Conservation (phyloP, 2,797 vertebrate species). For the Rhinophrynus dorsalis region DNA sequence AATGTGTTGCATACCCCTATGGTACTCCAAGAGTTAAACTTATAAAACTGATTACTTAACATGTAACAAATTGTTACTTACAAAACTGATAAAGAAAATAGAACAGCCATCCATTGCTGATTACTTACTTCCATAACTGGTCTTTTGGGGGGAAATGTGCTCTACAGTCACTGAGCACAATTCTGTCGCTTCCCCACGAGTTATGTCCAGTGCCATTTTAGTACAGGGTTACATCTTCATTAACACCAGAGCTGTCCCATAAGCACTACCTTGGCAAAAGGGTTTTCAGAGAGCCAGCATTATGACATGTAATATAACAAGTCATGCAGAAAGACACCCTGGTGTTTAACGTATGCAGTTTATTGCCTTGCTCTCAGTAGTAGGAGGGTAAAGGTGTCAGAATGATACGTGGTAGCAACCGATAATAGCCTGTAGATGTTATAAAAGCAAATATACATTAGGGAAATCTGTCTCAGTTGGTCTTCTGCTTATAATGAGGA, state of each 20-base stretch:
- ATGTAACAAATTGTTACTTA: neutral
- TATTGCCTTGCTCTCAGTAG: neutral
- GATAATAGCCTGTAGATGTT: neutral
- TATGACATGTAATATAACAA: conserved; percentile 20
- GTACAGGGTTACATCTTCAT: conserved; percentile 12
- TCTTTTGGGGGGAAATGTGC: neutral
- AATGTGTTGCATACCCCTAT: too few species aligned
- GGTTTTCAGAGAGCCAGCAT: neutral
- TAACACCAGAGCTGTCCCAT: conserved; percentile 11
- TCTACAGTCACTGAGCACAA: neutral
- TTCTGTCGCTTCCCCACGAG: neutral
- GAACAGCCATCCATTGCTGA: neutral
- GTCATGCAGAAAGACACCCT: conserved; percentile 15
- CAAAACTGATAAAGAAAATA: neutral
- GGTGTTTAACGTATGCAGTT: conserved; percentile 3
- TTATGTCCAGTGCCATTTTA: neutral
- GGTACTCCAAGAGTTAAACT: too few species aligned
- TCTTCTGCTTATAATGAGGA: neutral
- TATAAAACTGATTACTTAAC: too few species aligned
- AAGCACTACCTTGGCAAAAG: neutral
- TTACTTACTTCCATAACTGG: neutral
- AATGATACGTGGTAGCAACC: neutral
- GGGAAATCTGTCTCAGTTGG: conserved; percentile 8
- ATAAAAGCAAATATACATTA: conserved; percentile 21
- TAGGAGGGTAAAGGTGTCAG: conserved; percentile 4